These are phyloP conservation scores for Chaetura pelagica DNA, from an alignment of 2,113 vertebrate species.

Conservation along the genomic window DNA sequence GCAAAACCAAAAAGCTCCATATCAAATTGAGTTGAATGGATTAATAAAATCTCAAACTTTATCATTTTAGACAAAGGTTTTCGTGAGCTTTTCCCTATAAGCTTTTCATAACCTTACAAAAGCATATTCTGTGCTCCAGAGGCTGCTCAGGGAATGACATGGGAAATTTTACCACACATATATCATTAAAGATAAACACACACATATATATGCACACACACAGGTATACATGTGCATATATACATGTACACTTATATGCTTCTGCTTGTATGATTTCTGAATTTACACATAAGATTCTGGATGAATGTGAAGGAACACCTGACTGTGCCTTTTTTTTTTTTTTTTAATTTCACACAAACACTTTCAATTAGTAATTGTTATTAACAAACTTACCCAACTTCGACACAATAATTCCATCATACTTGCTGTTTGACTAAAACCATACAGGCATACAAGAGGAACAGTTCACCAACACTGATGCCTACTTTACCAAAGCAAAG, in stretches of 20 bases:
- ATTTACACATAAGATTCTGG: neutral
- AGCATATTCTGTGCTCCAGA: neutral
- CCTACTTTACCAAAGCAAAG: neutral
- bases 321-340: neutral
- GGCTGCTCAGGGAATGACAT: neutral
- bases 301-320: neutral
- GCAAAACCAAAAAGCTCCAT: neutral
- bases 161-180: neutral
- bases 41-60: neutral
- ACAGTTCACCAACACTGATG: neutral
- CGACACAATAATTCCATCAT: neutral
- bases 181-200: neutral
- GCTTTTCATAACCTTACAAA: neutral
- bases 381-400: neutral
- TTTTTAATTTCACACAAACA: neutral
- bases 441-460: neutral
- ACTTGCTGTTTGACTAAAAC: neutral
- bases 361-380: neutral
- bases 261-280: neutral
- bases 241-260: neutral
- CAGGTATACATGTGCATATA: neutral
- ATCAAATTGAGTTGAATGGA: neutral
- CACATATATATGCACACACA: accelerated
- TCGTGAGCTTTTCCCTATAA: neutral
- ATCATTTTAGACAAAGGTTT: neutral